Evolutionary conservation across 2,888 invertebrate species (phyloP).

Genomic region (Eupeodes luniger): DNA sequence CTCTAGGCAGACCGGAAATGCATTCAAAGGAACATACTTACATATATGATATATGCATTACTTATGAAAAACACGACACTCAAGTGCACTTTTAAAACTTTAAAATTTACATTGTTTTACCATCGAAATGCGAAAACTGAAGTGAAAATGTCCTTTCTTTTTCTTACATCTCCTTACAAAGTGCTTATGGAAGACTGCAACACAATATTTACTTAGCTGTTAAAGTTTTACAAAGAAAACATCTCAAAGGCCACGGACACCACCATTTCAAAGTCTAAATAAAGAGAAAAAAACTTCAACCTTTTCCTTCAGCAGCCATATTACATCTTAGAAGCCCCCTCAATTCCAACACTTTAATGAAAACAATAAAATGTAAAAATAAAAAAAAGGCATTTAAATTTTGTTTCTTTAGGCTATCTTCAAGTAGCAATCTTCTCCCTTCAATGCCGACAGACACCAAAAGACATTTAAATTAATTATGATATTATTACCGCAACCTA

Average conservation of each 20-base stretch:
- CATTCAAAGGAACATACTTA: constrained; percentile 33
- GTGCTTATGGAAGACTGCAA: not conserved
- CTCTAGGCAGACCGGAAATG: constrained; percentile 29
- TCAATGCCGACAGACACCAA: constrained; percentile 61
- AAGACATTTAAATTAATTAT: constrained; percentile 75
- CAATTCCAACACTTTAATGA: constrained; percentile 42
- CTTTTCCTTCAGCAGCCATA: constrained; percentile 34
- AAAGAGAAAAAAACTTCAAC: not conserved
- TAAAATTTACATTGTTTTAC: not conserved
- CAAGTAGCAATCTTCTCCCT: constrained; percentile 50
- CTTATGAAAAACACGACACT: constrained; percentile 16
- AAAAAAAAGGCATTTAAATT: constrained; percentile 14
- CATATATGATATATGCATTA: not conserved
- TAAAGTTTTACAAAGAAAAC: not conserved
- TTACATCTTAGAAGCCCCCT: constrained; percentile 37
- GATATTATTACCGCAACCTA: constrained; percentile 73
- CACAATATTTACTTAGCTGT: not conserved
- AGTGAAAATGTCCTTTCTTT: not conserved
- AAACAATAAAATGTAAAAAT: constrained; percentile 37
- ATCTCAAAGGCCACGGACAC: not conserved
- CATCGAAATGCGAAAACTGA: not conserved
- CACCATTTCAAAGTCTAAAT: not conserved
- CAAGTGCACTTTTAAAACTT: constrained; percentile 12
- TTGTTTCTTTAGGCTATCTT: constrained; percentile 51
- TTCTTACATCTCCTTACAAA: not conserved